Percentiles rank a stretch among this genome's conserved stretches.
Conservation (phyloP, 1,140 invertebrate species). For the Macrosteles quadrilineatus region DNA sequence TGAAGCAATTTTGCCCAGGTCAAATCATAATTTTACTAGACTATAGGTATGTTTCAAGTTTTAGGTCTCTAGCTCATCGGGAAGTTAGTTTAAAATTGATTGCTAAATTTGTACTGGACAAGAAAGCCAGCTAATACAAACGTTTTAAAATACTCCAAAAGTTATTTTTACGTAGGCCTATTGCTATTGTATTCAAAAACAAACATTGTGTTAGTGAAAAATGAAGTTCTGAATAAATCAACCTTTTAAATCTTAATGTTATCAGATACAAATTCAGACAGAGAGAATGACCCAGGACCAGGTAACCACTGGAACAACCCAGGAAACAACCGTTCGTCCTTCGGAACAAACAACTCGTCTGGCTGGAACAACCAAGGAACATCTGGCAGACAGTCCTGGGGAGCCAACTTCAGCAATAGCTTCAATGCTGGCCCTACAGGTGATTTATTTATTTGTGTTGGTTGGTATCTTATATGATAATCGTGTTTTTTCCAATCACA, state of each 20-base stretch:
- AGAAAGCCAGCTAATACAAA: no score
- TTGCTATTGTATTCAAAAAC: no score
- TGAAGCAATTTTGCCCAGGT: no score
- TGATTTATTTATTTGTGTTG: neutral
- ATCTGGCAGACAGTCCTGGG: neutral
- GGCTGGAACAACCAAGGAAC: neutral
- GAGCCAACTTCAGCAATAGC: neutral
- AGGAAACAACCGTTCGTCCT: neutral
- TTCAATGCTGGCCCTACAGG: slow-evolving; percentile 35
- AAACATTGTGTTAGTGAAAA: no score
- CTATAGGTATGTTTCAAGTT: no score
- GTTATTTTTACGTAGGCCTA: no score
- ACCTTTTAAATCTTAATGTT: neutral
- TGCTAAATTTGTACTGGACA: no score
- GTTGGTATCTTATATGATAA: neutral
- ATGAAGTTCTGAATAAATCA: no score
- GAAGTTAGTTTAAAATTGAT: no score
- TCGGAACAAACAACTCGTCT: neutral
- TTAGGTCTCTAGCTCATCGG: no score
- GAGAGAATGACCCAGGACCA: neutral
- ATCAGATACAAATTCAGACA: neutral
- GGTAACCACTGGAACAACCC: neutral
- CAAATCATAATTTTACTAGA: no score
- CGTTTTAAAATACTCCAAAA: no score
- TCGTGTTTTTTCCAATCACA: neutral